Evolutionary conservation across 2,797 vertebrate genomes (phyloP), one percentile per base, ranked within the genome.

Genomic region (Dermochelys coriacea): DNA sequence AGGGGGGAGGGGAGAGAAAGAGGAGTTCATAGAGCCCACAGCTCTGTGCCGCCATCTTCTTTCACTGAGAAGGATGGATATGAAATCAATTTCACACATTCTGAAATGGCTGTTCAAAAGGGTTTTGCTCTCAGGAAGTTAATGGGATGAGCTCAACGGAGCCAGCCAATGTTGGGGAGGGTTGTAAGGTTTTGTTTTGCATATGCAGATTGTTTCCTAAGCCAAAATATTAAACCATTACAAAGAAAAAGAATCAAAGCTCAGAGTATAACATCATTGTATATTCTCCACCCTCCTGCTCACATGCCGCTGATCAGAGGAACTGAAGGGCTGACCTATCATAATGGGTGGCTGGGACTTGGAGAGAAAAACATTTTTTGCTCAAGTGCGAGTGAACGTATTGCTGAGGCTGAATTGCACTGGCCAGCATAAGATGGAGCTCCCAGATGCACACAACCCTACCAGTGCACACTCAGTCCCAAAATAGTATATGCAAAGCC

Each of bases 41-140:
- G 94, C 89, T 95, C 74, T 0, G 3, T 0, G 19, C 89, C 85
- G 45, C 97, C 96, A 97, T 98, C 96, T 98, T 97, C 97, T 95
- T 45, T n/a, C 81, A 2, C 75, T 12, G 37, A 23, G 0, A 80
- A 93, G 55, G 27, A 47, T 4, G 6, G 83, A 77, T 34, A 77
- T 9, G 0, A 91, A 95, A 96, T 89, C 85, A 37, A 84, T 88
- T 92, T 41, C 55, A 64, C 78, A 51, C 75, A 51, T 93, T 88
- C 91, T 0, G 2, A 94, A 96, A 96, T 81, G 91, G 96, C 95
- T 47, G 94, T 59, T 89, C 52, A 0, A 80, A 85, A 94, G 75
- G 88, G 71, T 7, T 12, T 64, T 18, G 71, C 87, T 94, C 90
- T 18, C 29, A 84, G 94, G 86, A 80, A 61, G 93, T 91, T 91